Evolutionary conservation across 2,113 vertebrate genomes (phyloP).

Genomic region (Prionailurus bengalensis): DNA sequence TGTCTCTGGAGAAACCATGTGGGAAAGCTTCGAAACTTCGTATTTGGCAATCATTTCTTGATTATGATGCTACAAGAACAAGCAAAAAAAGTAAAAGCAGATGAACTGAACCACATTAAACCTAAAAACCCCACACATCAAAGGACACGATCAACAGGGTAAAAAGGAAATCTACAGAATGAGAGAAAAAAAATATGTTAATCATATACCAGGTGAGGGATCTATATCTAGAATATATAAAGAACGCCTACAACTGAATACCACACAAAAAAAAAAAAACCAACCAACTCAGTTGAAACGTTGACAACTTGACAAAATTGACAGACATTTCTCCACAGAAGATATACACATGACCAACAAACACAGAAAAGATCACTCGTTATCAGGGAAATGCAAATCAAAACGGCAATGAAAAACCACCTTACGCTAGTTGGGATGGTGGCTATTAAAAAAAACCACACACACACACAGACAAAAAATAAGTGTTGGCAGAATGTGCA

Average conservation of each 20-base stretch:
- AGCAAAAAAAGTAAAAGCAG: not conserved
- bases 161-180: not conserved
- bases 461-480: not conserved
- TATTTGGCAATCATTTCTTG: not conserved
- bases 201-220: not conserved
- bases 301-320: not conserved
- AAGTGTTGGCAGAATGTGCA: not conserved
- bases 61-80: not conserved
- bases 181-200: not conserved
- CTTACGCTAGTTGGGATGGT: not conserved
- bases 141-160: not conserved
- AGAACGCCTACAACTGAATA: not conserved
- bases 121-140: not conserved
- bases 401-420: no score
- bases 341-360: no score
- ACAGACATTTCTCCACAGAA: not conserved
- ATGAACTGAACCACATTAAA: not conserved
- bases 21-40: no score
- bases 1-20: accelerated
- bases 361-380: not conserved
- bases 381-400: not conserved
- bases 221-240: not conserved
- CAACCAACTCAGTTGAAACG: not conserved
- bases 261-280: not conserved
- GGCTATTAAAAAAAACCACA: not conserved